Conservation (phyloP, 92 coral and sea anemone species). For the Hydrozoanthus gracilis region DNA sequence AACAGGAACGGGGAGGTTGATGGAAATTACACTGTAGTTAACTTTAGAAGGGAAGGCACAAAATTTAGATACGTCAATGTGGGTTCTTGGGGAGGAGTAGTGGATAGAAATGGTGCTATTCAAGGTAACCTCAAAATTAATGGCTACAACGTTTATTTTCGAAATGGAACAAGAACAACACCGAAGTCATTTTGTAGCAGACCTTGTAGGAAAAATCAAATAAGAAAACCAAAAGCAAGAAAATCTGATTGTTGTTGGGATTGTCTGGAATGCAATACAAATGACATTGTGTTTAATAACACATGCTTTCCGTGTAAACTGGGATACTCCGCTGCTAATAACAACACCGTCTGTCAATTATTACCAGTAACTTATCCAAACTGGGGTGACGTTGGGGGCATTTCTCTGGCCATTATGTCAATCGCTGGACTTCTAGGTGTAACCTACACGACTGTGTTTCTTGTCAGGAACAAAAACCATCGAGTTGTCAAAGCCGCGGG, state of each 20-base stretch:
- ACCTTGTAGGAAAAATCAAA: slow-evolving; percentile 38
- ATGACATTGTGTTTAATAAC: slow-evolving; percentile 52
- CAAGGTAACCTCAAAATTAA: slow-evolving; percentile 47
- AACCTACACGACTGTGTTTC: slow-evolving; percentile 29
- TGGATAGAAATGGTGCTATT: slow-evolving; percentile 45
- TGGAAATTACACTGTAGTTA: slow-evolving; percentile 58
- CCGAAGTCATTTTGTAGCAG: slow-evolving; percentile 58
- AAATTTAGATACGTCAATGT: slow-evolving; percentile 39
- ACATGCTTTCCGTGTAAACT: slow-evolving; percentile 47
- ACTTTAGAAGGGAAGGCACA: slow-evolving; percentile 37
- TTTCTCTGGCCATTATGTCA: slow-evolving; percentile 25
- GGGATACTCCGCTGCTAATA: slow-evolving; percentile 37
- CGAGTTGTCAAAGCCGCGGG: slow-evolving; percentile 56
- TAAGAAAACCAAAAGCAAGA: slow-evolving; percentile 15
- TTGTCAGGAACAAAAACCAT: slow-evolving; percentile 22
- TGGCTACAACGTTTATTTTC: slow-evolving; percentile 42
- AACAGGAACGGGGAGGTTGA: slow-evolving; percentile 59
- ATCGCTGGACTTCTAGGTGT: slow-evolving; percentile 15
- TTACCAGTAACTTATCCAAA: slow-evolving; percentile 44
- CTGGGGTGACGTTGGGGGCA: slow-evolving; percentile 35
- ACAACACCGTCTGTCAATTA: slow-evolving; percentile 31
- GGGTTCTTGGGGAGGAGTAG: slow-evolving; percentile 54
- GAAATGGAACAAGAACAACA: background rate
- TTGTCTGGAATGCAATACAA: slow-evolving; percentile 39
- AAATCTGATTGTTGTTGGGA: slow-evolving; percentile 56